Evolutionary conservation across 2,113 vertebrate genomes (phyloP), one percentile per base, ranked within the genome.

Genomic region (Ctenomys sociabilis): DNA sequence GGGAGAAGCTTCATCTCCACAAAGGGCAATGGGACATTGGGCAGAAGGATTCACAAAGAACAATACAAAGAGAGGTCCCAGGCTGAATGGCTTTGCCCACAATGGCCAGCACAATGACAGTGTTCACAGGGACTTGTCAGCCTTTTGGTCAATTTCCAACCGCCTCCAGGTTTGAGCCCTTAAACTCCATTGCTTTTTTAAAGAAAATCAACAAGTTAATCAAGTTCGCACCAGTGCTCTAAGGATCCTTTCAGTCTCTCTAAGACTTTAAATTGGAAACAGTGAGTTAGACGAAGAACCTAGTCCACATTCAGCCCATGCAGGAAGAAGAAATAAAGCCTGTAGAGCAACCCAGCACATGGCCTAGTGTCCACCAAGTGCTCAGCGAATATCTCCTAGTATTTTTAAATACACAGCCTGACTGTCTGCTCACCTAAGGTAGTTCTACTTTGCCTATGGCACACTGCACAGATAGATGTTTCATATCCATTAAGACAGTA

Each of bases 41-140:
- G 97, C 95, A 90, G 77, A 90, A 95, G 95, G 92, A 66, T 90
- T 95, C 90, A 97, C 96, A 97, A 97, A 97, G 88, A 73, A 57
- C 96, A 96, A 81, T 83, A 70, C 77, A 73, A 61, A 96, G 4
- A 0, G 75, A 96, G 81, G 72, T 61, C 43, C 63, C 81, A 63
- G 88, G 45, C 82, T 96, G 95, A 97, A 97, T 90, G 73, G 77
- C 59, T 92, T 32, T 92, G 88, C 61, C 88, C 95, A 95, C 93
- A 92, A 64, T 91, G 83, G 80, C 66, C 37, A 66, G 52, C 72
- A 96, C 95, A 96, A 90, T 86, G 92, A 88, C 64, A 3, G 7
- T 83, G 85, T 70, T 93, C 73, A 83, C 0, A 63, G 81, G 85
- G 78, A 87, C 95, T 85, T 94, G 73, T 93, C 78, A 93, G 94